Conservation (phyloP, 2,797 vertebrate species). For the Hipposideros larvatus region DNA sequence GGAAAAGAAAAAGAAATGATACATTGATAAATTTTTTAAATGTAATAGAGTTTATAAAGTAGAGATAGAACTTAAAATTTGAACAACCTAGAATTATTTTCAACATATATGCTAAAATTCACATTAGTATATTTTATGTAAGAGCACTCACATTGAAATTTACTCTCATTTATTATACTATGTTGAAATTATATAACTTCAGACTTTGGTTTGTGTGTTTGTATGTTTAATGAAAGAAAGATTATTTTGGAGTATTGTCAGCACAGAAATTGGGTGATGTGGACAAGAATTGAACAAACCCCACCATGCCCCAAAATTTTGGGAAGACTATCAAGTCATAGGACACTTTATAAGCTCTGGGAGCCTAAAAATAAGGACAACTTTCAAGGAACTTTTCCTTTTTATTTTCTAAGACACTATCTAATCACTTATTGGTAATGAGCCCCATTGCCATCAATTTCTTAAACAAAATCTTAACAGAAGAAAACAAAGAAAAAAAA, state of each 20-base stretch:
- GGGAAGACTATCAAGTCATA: neutral
- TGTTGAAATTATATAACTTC: neutral
- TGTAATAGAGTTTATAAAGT: neutral
- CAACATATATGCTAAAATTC: neutral
- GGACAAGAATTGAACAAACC: neutral
- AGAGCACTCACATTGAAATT: neutral
- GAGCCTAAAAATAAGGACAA: neutral
- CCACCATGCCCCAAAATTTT: neutral
- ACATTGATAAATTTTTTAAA: neutral
- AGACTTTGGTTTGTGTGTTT: neutral
- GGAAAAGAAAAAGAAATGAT: neutral
- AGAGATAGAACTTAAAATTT: neutral
- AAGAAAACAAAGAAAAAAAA: neutral
- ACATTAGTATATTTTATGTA: neutral
- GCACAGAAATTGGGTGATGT: neutral
- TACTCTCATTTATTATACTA: neutral
- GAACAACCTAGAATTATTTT: neutral
- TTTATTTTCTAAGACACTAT: neutral
- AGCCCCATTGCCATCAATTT: neutral
- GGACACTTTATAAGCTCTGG: neutral
- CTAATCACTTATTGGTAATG: neutral
- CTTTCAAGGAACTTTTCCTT: neutral
- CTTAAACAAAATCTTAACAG: neutral
- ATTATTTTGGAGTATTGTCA: neutral
- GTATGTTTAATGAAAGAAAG: neutral